Conservation (phyloP, 2,888 invertebrate species). For the Erebia ligea region DNA sequence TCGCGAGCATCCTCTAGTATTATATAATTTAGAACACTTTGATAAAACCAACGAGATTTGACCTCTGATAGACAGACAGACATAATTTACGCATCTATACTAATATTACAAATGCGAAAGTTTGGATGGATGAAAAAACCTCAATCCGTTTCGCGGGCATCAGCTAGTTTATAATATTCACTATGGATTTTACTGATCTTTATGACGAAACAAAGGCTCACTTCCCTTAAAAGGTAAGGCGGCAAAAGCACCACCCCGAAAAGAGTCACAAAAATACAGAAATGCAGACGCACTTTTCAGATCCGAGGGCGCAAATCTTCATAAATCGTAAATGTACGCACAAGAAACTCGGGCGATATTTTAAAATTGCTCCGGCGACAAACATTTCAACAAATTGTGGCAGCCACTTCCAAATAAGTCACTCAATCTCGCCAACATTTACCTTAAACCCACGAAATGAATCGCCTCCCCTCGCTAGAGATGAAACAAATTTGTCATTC, state of each 20-base stretch:
- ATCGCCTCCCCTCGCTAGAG: conserved; percentile 23
- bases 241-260: background rate
- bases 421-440: conserved; percentile 28
- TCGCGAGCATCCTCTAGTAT: no score
- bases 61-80: no score
- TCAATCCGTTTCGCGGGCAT: no score
- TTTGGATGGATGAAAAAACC: no score
- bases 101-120: no score
- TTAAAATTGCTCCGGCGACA: conserved; percentile 26
- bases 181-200: no score
- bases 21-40: no score
- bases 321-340: conserved; percentile 17
- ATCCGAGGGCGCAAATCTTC: background rate
- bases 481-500: conserved; percentile 50
- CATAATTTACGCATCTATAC: no score
- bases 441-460: conserved; percentile 27
- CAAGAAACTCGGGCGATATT: conserved; percentile 9
- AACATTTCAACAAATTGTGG: conserved; percentile 28
- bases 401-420: conserved; percentile 28
- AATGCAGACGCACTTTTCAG: background rate
- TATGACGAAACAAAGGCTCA: no score
- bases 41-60: no score
- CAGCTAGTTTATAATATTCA: no score
- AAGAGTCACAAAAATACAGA: background rate
- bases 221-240: no score